Percentiles rank a stretch among this genome's conserved stretches.
Conservation (phyloP, 1,140 invertebrate species). For the Drosophila tropicalis region DNA sequence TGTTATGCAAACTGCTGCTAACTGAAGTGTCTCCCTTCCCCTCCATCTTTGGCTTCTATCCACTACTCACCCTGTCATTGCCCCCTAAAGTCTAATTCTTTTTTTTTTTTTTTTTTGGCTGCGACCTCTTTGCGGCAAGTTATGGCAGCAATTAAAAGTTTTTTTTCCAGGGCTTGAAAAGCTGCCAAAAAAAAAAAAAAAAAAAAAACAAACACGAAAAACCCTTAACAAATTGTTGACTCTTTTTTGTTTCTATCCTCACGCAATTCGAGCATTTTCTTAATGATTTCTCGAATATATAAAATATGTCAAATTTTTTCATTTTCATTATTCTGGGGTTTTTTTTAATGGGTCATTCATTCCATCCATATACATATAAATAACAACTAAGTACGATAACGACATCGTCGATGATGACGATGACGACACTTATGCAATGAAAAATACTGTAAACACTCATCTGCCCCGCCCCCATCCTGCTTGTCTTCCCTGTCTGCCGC, state of each 20-base stretch:
- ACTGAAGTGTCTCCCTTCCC: conserved; percentile 24
- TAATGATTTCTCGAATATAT: conserved; percentile 20
- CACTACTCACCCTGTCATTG: conserved; percentile 15
- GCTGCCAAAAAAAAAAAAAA: conserved; percentile 40
- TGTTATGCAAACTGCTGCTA: conserved; percentile 66
- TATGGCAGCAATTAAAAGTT: conserved; percentile 76
- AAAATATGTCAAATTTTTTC: conserved; percentile 9
- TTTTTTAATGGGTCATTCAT: conserved; percentile 40
- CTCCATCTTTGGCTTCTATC: not conserved
- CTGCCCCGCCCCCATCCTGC: not conserved
- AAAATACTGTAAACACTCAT: conserved; percentile 46
- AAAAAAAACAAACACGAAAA: not conserved
- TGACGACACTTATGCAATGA: conserved; percentile 37
- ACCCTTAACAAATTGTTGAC: conserved; percentile 11
- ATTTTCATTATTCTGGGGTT: not conserved
- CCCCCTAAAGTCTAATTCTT: conserved; percentile 37
- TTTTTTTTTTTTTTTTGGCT: conserved; percentile 50
- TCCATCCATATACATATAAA: conserved; percentile 47
- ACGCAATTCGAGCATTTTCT: conserved; percentile 30
- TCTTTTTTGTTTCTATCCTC: conserved; percentile 2
- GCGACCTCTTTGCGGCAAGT: conserved; percentile 58
- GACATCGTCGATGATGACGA: conserved; percentile 16
- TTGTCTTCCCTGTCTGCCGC: not conserved
- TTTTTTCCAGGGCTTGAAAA: conserved; percentile 55
- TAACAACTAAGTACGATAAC: conserved; percentile 44